Evolutionary conservation across 2,797 vertebrate species (phyloP).

Genomic region (Enteromius fasciolatus): DNA sequence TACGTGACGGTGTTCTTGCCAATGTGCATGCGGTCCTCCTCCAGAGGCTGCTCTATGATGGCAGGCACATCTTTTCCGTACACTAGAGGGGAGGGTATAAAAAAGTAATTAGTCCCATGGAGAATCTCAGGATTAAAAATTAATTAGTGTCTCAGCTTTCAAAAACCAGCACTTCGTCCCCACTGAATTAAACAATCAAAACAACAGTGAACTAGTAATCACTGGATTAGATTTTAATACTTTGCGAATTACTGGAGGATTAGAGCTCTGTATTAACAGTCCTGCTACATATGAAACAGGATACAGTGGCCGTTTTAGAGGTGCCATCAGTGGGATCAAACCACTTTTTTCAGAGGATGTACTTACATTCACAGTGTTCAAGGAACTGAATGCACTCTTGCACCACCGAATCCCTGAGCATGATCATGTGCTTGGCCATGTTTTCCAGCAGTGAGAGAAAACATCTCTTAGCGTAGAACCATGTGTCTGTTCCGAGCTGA

Average conservation of each 20-base stretch:
- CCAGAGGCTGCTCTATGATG: constrained; percentile 90
- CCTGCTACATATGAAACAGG: constrained; percentile 1
- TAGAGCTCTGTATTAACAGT: background rate
- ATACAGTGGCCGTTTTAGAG: background rate
- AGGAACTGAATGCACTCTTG: constrained; percentile 93
- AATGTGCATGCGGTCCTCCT: constrained; percentile 83
- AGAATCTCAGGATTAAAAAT: constrained; percentile 39
- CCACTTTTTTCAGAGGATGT: background rate
- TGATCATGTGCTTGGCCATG: constrained; percentile 93
- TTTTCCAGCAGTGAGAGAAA: constrained; percentile 95
- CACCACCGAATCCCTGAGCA: constrained; percentile 85
- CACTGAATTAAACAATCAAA: constrained; percentile 26
- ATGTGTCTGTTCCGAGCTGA: constrained; percentile 91
- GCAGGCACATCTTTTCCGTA: constrained; percentile 86
- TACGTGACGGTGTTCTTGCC: constrained; percentile 95
- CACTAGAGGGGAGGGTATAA: constrained; percentile 59
- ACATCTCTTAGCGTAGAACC: constrained; percentile 96
- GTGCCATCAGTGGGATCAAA: background rate
- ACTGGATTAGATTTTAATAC: constrained; percentile 14
- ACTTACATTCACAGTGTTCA: constrained; percentile 90
- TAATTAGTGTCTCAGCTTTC: constrained; percentile 39
- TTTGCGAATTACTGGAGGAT: constrained; percentile 5
- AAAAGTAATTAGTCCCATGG: constrained; percentile 45
- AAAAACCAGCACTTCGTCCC: constrained; percentile 38
- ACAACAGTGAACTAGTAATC: constrained; percentile 12